Base-by-base conservation (phyloP, 2,888 invertebrate species). In the Lithosia quadra region DNA sequence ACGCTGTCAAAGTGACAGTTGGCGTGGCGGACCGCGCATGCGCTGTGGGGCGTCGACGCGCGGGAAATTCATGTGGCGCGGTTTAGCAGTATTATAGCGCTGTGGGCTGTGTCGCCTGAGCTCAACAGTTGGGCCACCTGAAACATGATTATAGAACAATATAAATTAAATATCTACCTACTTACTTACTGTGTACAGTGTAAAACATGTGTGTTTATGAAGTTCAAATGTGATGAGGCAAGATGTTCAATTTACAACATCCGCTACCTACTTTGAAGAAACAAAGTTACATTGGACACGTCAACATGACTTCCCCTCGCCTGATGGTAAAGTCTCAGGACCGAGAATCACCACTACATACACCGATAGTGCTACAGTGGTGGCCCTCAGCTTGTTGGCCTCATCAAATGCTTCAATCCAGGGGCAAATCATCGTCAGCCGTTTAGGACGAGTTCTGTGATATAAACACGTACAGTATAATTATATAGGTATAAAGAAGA, bases 1-100 rank as follows among this genome's bases (percentile, higher is more conserved):
- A 73, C 77, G 71, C 81, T 80, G 80, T 81, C 81, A 79, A 74
- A 77, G 71, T 79, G 77, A 81, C 75, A 81, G 79, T 84, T 83
- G 79, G 84, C 81, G 78, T 81, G 78, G 74, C 71, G 76, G 75
- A 75, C 77, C 73, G 84, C 82, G 79, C 78, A 67, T 72, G 81
- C 87, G 73, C 86, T 68, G 82, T 86, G 84, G 85, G 88, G 78
- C n/a, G 80, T 73, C 80, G 69, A 74, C 72, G 74, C 77, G 75
- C 72, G 74, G 75, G 70, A 72, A 73, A 70, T 79, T 73, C 83
- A 78, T 73, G 73, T 56, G 68, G 72, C 69, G 74, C 10, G 34
- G 36, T 33, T 59, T n/a, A n/a, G n/a, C n/a, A 43, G 43, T 18
- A n/a, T 2, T 39, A 36, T 34, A 36, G 59, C n/a, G 56, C 57